These are phyloP conservation scores for Sepiola atlantica DNA, from an alignment of 2,888 invertebrate genomes.

Conservation along the genomic window DNA sequence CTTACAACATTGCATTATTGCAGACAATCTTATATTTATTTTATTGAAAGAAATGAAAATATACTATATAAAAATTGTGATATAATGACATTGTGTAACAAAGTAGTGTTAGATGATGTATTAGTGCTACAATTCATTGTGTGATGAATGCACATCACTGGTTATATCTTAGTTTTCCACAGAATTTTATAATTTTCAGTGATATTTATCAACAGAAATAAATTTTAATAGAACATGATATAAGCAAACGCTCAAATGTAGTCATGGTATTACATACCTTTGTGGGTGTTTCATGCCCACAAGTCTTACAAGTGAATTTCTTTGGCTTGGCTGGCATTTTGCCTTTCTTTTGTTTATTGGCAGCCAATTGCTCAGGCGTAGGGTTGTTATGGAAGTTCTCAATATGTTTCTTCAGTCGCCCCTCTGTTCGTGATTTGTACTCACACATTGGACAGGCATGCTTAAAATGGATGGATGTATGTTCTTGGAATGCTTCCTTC, in stretches of 20 bases:
- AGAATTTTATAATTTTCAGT: neutral
- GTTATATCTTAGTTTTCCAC: neutral
- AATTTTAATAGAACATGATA: neutral
- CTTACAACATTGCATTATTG: neutral
- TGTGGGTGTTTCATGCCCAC: conserved; percentile 87
- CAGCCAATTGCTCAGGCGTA: conserved; percentile 71
- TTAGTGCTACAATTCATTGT: neutral
- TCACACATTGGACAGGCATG: conserved; percentile 78
- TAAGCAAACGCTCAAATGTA: neutral
- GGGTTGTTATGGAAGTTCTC: conserved; percentile 76
- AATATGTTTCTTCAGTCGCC: conserved; percentile 78
- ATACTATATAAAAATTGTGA: neutral
- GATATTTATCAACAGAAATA: neutral
- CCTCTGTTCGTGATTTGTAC: conserved; percentile 78
- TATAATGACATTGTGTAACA: neutral
- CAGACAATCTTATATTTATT: neutral
- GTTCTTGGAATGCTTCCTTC: conserved; percentile 76
- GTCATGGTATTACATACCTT: conserved; percentile 77
- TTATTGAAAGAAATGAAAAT: neutral
- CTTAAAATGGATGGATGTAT: conserved; percentile 78
- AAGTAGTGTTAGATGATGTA: neutral
- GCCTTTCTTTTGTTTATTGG: conserved; percentile 62
- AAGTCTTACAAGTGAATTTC: conserved; percentile 93
- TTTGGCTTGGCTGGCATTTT: conserved; percentile 78
- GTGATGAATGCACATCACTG: too few relatives aligned